phyloP scores from a whole-genome alignment of 2,888 invertebrate species.

The Eristalis pertinax region DNA sequence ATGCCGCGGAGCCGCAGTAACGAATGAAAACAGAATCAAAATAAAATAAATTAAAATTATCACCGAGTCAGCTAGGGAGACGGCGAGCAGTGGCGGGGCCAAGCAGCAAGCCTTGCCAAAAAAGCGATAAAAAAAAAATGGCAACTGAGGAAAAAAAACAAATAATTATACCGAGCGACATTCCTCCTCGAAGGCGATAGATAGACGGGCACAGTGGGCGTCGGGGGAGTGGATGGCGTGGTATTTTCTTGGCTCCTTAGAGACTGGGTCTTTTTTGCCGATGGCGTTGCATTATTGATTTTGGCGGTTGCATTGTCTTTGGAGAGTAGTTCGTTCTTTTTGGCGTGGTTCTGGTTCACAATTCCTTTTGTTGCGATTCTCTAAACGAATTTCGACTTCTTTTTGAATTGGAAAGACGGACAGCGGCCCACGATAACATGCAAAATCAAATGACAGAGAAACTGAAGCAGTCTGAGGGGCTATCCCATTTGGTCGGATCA shows the following conservation, averaged over 20 bases:
- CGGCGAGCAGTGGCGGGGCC: background rate
- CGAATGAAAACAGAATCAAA: background rate
- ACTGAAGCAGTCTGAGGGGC: too few species aligned
- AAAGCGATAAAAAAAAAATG: background rate
- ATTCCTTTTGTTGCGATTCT: too few species aligned
- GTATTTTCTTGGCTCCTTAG: background rate
- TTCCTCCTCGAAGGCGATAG: background rate
- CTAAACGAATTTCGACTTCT: too few species aligned
- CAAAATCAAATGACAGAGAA: too few species aligned
- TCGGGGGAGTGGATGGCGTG: background rate
- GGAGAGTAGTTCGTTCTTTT: too few species aligned
- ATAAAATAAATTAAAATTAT: slow-evolving; percentile 1
- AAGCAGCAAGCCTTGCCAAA: background rate
- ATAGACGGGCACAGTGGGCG: background rate
- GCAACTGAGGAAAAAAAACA: background rate
- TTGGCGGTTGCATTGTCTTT: too few species aligned
- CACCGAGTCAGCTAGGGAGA: background rate
- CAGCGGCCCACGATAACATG: too few species aligned
- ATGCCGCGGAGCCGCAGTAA: background rate
- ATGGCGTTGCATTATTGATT: background rate
- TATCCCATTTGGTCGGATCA: too few species aligned
- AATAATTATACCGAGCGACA: background rate
- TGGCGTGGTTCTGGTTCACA: too few species aligned
- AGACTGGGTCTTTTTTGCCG: background rate
- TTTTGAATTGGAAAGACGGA: too few species aligned